These are phyloP conservation scores for Caenorhabditis wallacei DNA, from an alignment of 2,888 invertebrate species.

Conservation along the genomic window DNA sequence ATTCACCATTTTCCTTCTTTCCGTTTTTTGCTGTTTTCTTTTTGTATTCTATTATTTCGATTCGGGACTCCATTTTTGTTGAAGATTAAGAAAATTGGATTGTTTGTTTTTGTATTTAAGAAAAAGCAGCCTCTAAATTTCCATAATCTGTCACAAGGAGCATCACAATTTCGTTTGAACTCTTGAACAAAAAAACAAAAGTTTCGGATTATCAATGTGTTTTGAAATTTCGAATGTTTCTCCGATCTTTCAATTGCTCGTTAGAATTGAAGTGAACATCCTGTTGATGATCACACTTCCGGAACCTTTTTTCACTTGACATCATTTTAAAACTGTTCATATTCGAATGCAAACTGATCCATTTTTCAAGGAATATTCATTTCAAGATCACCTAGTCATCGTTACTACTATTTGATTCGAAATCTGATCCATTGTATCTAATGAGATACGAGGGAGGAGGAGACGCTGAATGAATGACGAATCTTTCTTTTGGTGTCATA, in stretches of 20 bases:
- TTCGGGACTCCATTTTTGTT: not conserved
- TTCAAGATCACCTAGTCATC: slow-evolving; percentile 10
- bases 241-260: no score
- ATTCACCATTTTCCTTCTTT: slow-evolving; percentile 4
- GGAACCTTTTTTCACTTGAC: slow-evolving; percentile 8
- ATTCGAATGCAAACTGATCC: slow-evolving; percentile 12
- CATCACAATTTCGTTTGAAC: not conserved
- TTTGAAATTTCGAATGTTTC: not conserved
- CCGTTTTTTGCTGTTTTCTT: not conserved
- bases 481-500: slow-evolving; percentile 45
- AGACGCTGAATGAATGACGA: slow-evolving; percentile 33
- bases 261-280: not conserved
- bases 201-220: not conserved
- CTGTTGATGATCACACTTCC: slow-evolving; percentile 6
- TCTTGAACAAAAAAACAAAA: not conserved
- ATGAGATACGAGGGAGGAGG: slow-evolving; percentile 20
- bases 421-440: slow-evolving; percentile 41
- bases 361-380: slow-evolving; percentile 28
- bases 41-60: not conserved
- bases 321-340: slow-evolving; percentile 6
- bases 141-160: slow-evolving; percentile 26
- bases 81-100: slow-evolving; percentile 22
- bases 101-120: slow-evolving; percentile 7
- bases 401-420: slow-evolving; percentile 9
- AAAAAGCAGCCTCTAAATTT: slow-evolving; percentile 11